Evolutionary conservation across 2,888 invertebrate species (phyloP), one percentile per base, ranked within the genome.

Genomic region (Clunio marinus): DNA sequence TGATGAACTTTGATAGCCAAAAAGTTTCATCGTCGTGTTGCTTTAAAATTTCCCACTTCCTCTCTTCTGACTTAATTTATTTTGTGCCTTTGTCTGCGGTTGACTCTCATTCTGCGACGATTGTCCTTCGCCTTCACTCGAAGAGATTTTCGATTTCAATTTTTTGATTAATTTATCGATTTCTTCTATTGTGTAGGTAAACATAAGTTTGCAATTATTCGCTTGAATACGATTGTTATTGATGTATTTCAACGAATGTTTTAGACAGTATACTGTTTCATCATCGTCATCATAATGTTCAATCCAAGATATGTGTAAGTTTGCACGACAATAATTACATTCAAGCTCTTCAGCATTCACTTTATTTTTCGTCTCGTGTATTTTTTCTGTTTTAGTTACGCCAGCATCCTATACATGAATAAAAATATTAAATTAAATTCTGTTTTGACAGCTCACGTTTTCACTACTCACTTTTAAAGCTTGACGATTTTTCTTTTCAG

Each of bases 221-320:
- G 86, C 77, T 73, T 86, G 81, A 68, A 84, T 82, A 71, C 84
- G 84, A 75, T 87, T 87, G 73, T 84, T 85, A 71, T 84, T 83
- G 62, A 91, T 79, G 75, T 87, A 83, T 75, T 86, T 83, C 22
- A 88, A 78, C 4, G 88, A 90, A 76, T 92, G 89, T 58, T 86
- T 83, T 71, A 91, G 79, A 75, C 90, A 91, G 74, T 88, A 89
- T 3, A 88, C 83, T 70, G 81, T 81, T 72, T 86, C 84, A 15
- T 85, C 84, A 75, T 87, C 87, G 17, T 85, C 84, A 75, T 87
- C 87, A 17, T 85, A 84, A 75, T 91, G 84, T 84, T 87, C 77
- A 51, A 91, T 90, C 85, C 89, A 84, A 1, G 94, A 94, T 70
- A 94, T 82, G 76, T 87, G 92, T 35, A 95, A 83, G 76, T 90